Percentiles rank a stretch among this genome's conserved stretches.
phyloP scores from a whole-genome alignment of 2,888 invertebrate species.

The Notodonta dromedarius region DNA sequence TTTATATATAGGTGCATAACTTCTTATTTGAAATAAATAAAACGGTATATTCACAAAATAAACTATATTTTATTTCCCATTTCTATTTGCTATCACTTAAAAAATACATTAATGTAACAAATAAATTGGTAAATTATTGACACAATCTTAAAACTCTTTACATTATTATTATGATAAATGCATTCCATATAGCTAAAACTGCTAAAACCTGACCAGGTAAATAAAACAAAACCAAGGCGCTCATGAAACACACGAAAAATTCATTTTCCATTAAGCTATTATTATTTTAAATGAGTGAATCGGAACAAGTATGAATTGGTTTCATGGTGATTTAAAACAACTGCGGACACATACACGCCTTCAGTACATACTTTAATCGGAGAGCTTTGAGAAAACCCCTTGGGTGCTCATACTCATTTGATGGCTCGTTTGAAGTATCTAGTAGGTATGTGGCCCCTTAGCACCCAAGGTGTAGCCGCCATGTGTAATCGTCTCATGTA shows the following conservation, averaged over 20 bases:
- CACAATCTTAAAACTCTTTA: slow-evolving; percentile 61
- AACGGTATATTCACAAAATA: slow-evolving; percentile 63
- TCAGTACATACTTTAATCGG: too few relatives aligned
- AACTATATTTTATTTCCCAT: slow-evolving; percentile 63
- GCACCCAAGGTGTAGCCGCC: too few relatives aligned
- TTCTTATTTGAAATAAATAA: neutral
- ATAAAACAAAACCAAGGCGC: slow-evolving; percentile 16
- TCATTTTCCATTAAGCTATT: neutral
- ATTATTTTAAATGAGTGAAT: neutral
- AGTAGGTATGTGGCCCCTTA: too few relatives aligned
- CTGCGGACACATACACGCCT: neutral
- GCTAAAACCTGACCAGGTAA: slow-evolving; percentile 43
- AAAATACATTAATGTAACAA: slow-evolving; percentile 77
- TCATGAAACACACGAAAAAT: neutral
- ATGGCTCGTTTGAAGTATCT: too few relatives aligned
- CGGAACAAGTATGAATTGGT: neutral
- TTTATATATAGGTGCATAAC: too few relatives aligned
- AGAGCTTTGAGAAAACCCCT: too few relatives aligned
- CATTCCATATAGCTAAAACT: slow-evolving; percentile 43
- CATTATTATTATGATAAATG: slow-evolving; percentile 71
- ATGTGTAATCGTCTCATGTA: neutral
- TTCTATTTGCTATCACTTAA: slow-evolving; percentile 66
- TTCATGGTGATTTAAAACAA: neutral
- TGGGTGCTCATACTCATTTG: too few relatives aligned
- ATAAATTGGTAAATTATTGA: slow-evolving; percentile 68